phyloP scores from a whole-genome alignment of 2,113 vertebrate genomes.

The Leptobrachium ailaonicum region DNA sequence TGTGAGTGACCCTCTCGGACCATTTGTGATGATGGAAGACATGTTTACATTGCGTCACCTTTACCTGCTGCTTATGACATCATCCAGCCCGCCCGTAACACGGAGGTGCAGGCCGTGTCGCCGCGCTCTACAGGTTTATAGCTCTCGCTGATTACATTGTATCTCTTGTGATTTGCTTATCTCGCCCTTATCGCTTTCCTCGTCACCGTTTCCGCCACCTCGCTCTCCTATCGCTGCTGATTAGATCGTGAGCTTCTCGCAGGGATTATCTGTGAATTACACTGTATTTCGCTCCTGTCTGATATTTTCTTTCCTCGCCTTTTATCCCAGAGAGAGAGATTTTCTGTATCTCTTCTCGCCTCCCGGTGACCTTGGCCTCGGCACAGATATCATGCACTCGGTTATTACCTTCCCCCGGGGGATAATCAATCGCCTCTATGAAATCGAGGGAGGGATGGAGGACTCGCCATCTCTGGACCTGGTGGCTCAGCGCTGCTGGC shows the following conservation, averaged over 20 bases:
- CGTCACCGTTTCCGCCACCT: not conserved
- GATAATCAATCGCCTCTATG: not conserved
- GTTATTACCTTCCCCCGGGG: not conserved
- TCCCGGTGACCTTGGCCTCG: constrained; percentile 5
- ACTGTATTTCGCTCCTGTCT: not conserved
- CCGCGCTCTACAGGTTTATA: not conserved
- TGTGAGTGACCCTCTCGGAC: too few relatives aligned
- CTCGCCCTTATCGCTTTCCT: not conserved
- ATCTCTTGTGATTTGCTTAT: not conserved
- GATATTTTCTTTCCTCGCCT: not conserved
- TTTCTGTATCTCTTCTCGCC: not conserved
- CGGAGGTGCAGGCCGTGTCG: too few relatives aligned
- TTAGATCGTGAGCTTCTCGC: not conserved
- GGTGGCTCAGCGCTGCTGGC: too few relatives aligned
- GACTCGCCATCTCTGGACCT: too few relatives aligned
- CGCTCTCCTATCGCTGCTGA: not conserved
- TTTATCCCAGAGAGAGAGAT: not conserved
- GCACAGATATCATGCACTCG: not conserved
- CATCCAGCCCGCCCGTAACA: too few relatives aligned
- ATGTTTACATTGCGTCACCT: too few relatives aligned
- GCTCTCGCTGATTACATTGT: not conserved
- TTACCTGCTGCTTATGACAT: too few relatives aligned
- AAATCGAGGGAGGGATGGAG: too few relatives aligned
- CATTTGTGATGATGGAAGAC: too few relatives aligned
- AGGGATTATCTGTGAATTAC: too few relatives aligned